Percentiles rank a stretch among this genome's conserved stretches.
These are phyloP conservation scores for Seriola aureovittata DNA, from an alignment of 2,113 vertebrate species.

Conservation along the genomic window DNA sequence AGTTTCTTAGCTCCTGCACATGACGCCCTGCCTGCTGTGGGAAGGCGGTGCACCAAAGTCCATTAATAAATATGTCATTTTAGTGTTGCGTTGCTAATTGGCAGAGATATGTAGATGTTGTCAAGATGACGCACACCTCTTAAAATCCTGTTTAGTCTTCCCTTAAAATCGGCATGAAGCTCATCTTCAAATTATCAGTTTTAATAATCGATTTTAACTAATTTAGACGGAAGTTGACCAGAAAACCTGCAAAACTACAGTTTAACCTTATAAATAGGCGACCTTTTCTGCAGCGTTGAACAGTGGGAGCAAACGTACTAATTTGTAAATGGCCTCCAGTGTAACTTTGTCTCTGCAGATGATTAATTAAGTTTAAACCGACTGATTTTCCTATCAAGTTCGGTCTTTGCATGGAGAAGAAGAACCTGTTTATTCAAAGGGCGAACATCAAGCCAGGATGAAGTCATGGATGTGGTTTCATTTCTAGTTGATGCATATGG, in stretches of 20 bases:
- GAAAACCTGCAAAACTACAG: too few relatives aligned
- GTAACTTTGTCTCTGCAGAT: not conserved
- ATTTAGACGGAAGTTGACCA: not conserved
- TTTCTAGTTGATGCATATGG: too few relatives aligned
- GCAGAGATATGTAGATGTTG: rapidly evolving
- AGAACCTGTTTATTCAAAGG: not conserved
- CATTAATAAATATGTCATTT: not conserved
- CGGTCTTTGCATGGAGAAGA: not conserved
- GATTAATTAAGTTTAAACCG: not conserved
- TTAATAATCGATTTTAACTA: too few relatives aligned
- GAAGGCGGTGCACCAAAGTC: not conserved
- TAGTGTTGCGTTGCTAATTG: not conserved
- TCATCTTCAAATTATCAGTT: not conserved
- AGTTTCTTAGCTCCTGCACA: not conserved
- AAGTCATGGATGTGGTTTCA: not conserved
- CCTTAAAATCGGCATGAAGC: not conserved
- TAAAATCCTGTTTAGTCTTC: too few relatives aligned
- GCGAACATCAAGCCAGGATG: too few relatives aligned
- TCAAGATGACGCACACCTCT: not conserved
- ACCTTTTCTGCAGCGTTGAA: not conserved
- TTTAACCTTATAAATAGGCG: not conserved
- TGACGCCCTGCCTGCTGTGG: not conserved
- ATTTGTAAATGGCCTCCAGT: not conserved
- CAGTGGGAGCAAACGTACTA: not conserved
- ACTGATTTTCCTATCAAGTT: not conserved